Base-by-base conservation (phyloP, 2,888 invertebrate species). In the Latrodectus elegans region DNA sequence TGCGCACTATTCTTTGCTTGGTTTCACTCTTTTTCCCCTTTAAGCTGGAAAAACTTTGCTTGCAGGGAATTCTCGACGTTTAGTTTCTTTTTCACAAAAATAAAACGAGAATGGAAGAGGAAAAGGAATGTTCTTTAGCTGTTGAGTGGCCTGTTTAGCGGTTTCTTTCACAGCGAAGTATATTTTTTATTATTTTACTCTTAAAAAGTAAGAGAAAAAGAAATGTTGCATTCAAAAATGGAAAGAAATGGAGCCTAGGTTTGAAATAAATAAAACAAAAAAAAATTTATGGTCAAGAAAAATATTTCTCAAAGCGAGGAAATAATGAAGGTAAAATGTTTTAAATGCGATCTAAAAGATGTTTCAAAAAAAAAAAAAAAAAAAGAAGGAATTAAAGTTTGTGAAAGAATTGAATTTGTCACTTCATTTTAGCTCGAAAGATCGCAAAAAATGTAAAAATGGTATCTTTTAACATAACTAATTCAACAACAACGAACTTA, bases 141-240 rank as follows among this genome's bases (percentile, higher is more conserved):
- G 60, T 79, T 60, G 71, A 79, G 49, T 53, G 70, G 71, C 17
- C 60, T 55, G 79, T 79, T 79, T 79, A 79, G 71, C 70, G 70
- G 79, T 70, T 74, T 74, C 26, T 55, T 73, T 73, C 53, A 9
- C 8, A 17, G 26, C n/a, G 17, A 22, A 11, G 9, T 12, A 17
- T 17, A 60, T n/a, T n/a, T 60, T 14, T 38, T 38, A 38, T 2
- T 2, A 38, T 38, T 38, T 38, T 38, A 38, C 12, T 68, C 22
- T 17, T 12, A 26, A 49, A 65, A 76, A 65, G 64, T 64, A 15
- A 38, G 52, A 77, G 52, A 77, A 65, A 64, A n/a, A 67, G 67
- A 73, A 73, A 77, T 55, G 12, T 12, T 12, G 12, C 12, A 68
- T 22, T 12, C 15, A 68, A 68, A 68, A 12, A 68, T 17, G 15